Evolutionary conservation across 2,113 vertebrate genomes (phyloP), one percentile per base, ranked within the genome.

Genomic region (Clarias macrocephalus): DNA sequence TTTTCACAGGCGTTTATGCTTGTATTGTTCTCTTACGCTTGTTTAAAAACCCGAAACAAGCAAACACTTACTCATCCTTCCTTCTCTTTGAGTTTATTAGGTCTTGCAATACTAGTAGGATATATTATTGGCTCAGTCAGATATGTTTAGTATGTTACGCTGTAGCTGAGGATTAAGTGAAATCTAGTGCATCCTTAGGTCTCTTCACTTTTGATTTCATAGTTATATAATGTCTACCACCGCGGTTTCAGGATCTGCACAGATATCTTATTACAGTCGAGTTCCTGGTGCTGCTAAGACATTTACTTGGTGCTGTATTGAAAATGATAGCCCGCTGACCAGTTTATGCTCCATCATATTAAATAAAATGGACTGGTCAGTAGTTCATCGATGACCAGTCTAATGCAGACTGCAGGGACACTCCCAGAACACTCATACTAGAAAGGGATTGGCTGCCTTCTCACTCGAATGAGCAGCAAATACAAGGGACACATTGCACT

Each of bases 181-280:
- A 73, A 59, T 54, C 21, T 5, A 56, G 0, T 56, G 18, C 28
- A 70, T 21, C 18, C 37, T 19, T 59, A 0, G 13, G 19, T 72
- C 52, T 59, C 66, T 57, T 72, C 54, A 48, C 66, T 62, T 81
- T 62, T 62, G 30, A 37, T 81, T 23, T 81, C 57, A 42, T 28
- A 7, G 18, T 72, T 84, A 42, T 73, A 59, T 72, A 84, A 84
- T 72, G 56, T 28, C 28, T 80, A 81, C 19, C 28, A 62, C 30
- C 62, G 30, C 37, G 57, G 56, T 81, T 62, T 62, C 21, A 37
- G 42, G 30, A 37, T 37, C 57, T 62, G 28, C 59, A 62, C 79
- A 25, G 57, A 23, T 30, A 37, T 81, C 57, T 81, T 57, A 81
- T 81, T 81, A 81, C 79, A 25, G 21, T 60, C 33, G 56, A 19